Evolutionary conservation across 1,140 invertebrate genomes (phyloP).

Genomic region (Calliphora vicina): DNA sequence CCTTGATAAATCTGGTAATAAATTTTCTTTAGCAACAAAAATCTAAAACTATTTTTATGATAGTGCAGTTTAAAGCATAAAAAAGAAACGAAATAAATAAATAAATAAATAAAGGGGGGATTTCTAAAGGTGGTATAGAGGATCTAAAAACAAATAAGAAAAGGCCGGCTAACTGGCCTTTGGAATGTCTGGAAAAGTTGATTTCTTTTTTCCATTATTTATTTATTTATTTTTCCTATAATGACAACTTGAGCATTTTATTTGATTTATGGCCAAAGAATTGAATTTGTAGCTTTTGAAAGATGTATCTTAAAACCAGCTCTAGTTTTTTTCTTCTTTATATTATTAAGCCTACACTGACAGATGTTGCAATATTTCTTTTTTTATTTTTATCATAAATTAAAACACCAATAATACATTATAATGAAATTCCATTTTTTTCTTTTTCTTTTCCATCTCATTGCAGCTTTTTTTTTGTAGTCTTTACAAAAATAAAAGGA

Average conservation of each 20-base stretch:
- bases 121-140: too few species aligned
- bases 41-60: not conserved
- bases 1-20: conserved; percentile 22
- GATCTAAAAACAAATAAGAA: too few species aligned
- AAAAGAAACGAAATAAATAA: not conserved
- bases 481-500: too few species aligned
- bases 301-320: not conserved
- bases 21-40: not conserved
- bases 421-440: conserved; percentile 8
- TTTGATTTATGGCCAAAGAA: conserved; percentile 1
- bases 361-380: not conserved
- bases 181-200: too few species aligned
- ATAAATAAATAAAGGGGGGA: not conserved
- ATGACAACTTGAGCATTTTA: conserved; percentile 11
- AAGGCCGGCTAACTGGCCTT: not conserved
- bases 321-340: not conserved
- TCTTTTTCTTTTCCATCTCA: not conserved
- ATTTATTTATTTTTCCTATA: not conserved
- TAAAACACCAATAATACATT: not conserved
- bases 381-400: not conserved
- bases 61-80: not conserved
- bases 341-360: not conserved
- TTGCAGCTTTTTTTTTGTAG: not conserved
- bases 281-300: not conserved
- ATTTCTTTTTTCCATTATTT: not conserved